A percentile compares a stretch with the other conserved stretches of the same genome.
Evolutionary conservation across 2,888 invertebrate species (phyloP).

Genomic region (Rhaphigaster nebulosa): DNA sequence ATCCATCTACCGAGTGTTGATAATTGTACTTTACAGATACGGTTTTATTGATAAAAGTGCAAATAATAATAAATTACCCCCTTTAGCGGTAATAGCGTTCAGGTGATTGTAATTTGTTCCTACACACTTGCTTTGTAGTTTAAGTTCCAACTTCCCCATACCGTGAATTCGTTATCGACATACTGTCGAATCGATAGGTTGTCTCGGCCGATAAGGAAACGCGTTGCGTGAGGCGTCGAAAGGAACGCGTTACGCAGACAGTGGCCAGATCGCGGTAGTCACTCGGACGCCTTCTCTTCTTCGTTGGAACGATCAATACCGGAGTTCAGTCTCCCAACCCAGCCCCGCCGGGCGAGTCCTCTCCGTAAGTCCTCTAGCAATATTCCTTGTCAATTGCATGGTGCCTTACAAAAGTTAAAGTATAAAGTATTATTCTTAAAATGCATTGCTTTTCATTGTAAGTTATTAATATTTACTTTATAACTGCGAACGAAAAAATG

Average conservation of each 20-base stretch:
- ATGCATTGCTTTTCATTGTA: not conserved
- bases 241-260: constrained; percentile 12
- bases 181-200: not conserved
- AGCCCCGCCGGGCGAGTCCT: constrained; percentile 28
- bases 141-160: not conserved
- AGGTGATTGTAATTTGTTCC: not conserved
- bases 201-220: not conserved
- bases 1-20: too few relatives aligned
- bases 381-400: not conserved
- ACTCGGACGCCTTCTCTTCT: constrained; percentile 7
- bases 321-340: constrained; percentile 30
- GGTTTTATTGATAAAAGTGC: too few relatives aligned
- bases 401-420: not conserved
- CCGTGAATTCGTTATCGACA: not conserved
- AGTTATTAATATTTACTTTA: not conserved
- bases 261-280: constrained; percentile 39
- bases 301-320: not conserved
- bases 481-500: too few relatives aligned
- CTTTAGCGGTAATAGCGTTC: too few relatives aligned
- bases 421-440: not conserved
- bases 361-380: constrained; percentile 7
- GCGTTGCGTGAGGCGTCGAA: constrained; percentile 17
- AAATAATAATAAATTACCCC: too few relatives aligned
- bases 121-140: not conserved
- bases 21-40: too few relatives aligned